Percentiles rank a stretch among this genome's conserved stretches.
Evolutionary conservation across 2,113 vertebrate genomes (phyloP).

Genomic region (Casuarius casuarius): DNA sequence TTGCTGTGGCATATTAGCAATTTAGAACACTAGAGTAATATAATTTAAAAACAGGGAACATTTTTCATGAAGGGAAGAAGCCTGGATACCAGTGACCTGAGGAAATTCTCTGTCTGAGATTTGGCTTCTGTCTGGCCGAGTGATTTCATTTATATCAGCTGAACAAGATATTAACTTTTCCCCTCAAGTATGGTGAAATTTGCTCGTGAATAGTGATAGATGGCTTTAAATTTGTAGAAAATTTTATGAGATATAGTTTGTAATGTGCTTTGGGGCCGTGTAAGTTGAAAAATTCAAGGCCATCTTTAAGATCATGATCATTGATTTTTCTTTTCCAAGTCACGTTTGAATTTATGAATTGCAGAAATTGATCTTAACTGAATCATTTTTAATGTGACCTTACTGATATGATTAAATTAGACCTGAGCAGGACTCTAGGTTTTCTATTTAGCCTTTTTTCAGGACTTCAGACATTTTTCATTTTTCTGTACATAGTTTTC

Average conservation of each 20-base stretch:
- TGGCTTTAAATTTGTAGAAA: not conserved
- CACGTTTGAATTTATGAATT: not conserved
- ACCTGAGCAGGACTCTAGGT: not conserved
- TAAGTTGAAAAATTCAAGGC: not conserved
- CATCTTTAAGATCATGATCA: not conserved
- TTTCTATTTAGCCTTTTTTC: not conserved
- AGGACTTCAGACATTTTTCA: not conserved
- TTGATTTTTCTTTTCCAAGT: constrained; percentile 17
- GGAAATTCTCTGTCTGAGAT: not conserved
- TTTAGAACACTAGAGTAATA: not conserved
- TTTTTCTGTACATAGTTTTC: not conserved
- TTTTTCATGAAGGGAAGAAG: not conserved
- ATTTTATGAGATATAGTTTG: not conserved
- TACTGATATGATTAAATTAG: not conserved
- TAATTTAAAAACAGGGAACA: not conserved
- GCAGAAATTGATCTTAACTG: not conserved
- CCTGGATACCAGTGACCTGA: not conserved
- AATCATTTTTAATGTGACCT: not conserved
- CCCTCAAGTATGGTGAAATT: not conserved
- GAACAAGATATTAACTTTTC: not conserved
- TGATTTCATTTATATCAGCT: not conserved
- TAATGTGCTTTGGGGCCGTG: not conserved
- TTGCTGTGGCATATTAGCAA: not conserved
- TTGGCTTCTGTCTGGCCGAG: not conserved
- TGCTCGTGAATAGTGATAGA: not conserved